A percentile compares a stretch with the other conserved stretches of the same genome.
phyloP scores from a whole-genome alignment of 2,113 vertebrate genomes.

The Scomber japonicus region DNA sequence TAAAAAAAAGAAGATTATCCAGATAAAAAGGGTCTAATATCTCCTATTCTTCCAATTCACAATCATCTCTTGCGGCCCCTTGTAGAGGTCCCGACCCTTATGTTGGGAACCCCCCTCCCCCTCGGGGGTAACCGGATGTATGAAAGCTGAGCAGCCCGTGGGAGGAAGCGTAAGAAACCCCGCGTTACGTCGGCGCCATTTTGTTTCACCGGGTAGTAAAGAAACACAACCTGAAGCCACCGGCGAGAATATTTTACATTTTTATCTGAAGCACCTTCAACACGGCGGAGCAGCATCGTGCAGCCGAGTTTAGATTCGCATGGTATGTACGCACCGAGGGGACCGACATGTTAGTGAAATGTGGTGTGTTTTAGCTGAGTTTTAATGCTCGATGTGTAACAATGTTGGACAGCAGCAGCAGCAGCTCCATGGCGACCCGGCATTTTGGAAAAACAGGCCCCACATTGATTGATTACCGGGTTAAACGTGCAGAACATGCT shows the following conservation, averaged over 20 bases:
- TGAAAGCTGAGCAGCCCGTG: constrained; percentile 54
- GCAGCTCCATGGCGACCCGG: constrained; percentile 67
- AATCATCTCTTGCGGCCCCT: too few species aligned
- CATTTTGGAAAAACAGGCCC: constrained; percentile 68
- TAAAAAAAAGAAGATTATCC: too few species aligned
- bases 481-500: not conserved
- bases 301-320: constrained; percentile 46
- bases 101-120: too few species aligned
- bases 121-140: constrained; percentile 1
- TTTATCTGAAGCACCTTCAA: constrained; percentile 30
- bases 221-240: constrained; percentile 77
- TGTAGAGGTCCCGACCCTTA: too few species aligned
- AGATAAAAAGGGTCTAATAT: too few species aligned
- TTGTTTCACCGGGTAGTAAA: constrained; percentile 90
- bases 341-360: accelerated
- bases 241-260: constrained; percentile 66
- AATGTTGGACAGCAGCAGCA: not conserved
- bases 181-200: constrained; percentile 80
- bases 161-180: constrained; percentile 44
- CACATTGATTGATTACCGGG: not conserved
- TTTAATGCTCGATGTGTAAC: not conserved
- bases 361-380: not conserved
- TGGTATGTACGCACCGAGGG: constrained; percentile 63
- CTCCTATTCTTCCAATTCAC: too few species aligned
- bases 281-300: constrained; percentile 58